These are phyloP conservation scores for Melitaea cinxia DNA, from an alignment of 1,140 invertebrate genomes.

Conservation along the genomic window DNA sequence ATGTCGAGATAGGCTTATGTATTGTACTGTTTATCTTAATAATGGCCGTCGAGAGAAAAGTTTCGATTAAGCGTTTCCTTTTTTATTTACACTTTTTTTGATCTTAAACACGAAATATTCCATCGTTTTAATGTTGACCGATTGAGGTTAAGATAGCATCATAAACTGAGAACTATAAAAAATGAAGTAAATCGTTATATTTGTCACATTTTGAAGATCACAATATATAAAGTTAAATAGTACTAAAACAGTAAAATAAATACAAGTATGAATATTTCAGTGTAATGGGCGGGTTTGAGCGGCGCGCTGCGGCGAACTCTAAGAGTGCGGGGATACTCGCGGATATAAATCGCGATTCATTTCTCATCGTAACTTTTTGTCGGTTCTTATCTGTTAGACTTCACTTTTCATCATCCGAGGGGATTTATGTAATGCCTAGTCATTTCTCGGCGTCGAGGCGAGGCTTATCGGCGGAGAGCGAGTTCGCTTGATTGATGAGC, in stretches of 20 bases:
- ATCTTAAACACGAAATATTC: conserved; percentile 18
- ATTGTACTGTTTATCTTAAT: conserved; percentile 82
- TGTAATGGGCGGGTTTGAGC: neutral
- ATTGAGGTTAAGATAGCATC: too few relatives aligned
- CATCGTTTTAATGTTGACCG: neutral
- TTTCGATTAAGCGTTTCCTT: conserved; percentile 72
- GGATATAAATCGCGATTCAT: conserved; percentile 83
- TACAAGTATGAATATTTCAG: too few relatives aligned
- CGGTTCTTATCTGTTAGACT: conserved; percentile 83
- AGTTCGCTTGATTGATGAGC: conserved; percentile 82
- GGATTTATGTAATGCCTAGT: conserved; percentile 83
- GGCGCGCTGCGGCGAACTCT: conserved; percentile 31
- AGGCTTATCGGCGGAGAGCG: conserved; percentile 75
- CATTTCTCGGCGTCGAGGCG: conserved; percentile 82
- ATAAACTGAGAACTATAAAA: too few relatives aligned
- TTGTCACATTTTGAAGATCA: too few relatives aligned
- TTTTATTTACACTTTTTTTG: conserved; percentile 51
- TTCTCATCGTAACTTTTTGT: conserved; percentile 83
- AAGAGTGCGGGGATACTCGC: conserved; percentile 50
- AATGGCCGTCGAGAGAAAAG: conserved; percentile 76
- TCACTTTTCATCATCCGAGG: conserved; percentile 83
- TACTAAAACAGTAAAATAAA: too few relatives aligned
- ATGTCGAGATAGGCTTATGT: conserved; percentile 81
- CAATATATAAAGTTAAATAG: too few relatives aligned
- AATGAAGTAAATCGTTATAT: too few relatives aligned